Evolutionary conservation across 2,113 vertebrate species (phyloP).

Genomic region (Dipodomys stephensi): DNA sequence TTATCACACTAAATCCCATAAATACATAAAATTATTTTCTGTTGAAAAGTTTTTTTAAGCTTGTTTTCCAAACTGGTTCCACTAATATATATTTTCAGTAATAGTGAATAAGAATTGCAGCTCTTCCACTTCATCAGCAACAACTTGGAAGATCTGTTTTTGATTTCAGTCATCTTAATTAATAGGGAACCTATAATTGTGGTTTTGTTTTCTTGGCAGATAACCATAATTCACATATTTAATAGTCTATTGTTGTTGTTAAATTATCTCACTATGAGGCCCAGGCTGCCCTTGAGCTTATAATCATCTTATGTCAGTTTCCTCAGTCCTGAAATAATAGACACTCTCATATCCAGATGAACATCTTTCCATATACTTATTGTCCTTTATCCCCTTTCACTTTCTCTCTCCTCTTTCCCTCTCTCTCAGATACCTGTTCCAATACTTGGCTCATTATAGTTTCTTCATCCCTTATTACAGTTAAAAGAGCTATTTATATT

Average conservation of each 20-base stretch:
- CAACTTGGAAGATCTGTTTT: background rate
- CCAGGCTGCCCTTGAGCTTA: no score
- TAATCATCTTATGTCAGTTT: no score
- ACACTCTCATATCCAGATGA: background rate
- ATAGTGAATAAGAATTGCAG: background rate
- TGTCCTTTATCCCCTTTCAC: background rate
- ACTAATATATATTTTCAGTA: background rate
- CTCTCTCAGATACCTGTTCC: background rate
- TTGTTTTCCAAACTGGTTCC: background rate
- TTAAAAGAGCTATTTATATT: background rate
- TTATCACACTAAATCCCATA: background rate
- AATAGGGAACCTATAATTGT: background rate
- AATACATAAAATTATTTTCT: background rate
- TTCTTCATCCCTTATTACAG: background rate
- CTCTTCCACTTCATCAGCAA: background rate
- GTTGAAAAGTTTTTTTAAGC: no score
- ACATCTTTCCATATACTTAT: background rate
- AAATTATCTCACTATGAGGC: no score
- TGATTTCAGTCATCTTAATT: background rate
- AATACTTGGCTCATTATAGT: background rate
- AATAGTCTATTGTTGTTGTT: background rate
- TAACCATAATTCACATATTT: background rate
- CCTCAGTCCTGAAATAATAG: no score
- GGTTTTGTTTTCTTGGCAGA: background rate
- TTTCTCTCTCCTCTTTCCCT: no score